Evolutionary conservation across 2,888 invertebrate genomes (phyloP), one percentile per base, ranked within the genome.

Genomic region (Macrophya alboannulata): DNA sequence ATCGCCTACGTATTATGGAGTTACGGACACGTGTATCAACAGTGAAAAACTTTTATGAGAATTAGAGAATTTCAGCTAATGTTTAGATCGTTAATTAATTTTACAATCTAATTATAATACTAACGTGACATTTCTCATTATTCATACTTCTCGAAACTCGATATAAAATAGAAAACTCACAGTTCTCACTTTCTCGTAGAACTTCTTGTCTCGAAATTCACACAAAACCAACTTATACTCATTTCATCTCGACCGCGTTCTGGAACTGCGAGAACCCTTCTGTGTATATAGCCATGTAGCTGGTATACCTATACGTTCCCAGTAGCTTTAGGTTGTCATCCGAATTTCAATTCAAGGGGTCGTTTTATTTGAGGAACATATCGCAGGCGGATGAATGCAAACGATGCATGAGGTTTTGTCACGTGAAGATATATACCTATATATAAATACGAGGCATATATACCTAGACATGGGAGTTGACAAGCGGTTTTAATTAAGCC

Each of bases 401-500:
- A 55, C 48, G 51, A 17, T 31, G 77, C 55, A 51, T 77, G 51
- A 37, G 51, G 72, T 74, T 74, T 74, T 74, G 72, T 74, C 72
- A 12, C 45, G 12, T 45, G 45, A 1, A 74, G n/a, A 74, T 43
- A 72, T 43, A 1, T 74, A 43, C 45, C 4, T 45, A 21, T 21
- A n/a, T 40, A n/a, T 43, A 43, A 37, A 72, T 40, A 72, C 31
- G 5, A 40, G 43, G 12, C 12, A 40, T 25, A 51, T 55, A n/a
- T n/a, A n/a, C n/a, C n/a, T n/a, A n/a, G n/a, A 55, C 9, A 43
- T 37, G 77, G 31, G 6, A 31, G 77, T 17, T 77, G 77, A 77
- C 77, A 37, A 77, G 77, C 37, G 55, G 51, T 55, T 77, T 77
- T 77, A 51, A 77, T 77, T 77, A 77, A 77, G 77, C 77, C 48